Evolutionary conservation across 2,888 invertebrate species (phyloP).

Genomic region (Onchidella celtica): DNA sequence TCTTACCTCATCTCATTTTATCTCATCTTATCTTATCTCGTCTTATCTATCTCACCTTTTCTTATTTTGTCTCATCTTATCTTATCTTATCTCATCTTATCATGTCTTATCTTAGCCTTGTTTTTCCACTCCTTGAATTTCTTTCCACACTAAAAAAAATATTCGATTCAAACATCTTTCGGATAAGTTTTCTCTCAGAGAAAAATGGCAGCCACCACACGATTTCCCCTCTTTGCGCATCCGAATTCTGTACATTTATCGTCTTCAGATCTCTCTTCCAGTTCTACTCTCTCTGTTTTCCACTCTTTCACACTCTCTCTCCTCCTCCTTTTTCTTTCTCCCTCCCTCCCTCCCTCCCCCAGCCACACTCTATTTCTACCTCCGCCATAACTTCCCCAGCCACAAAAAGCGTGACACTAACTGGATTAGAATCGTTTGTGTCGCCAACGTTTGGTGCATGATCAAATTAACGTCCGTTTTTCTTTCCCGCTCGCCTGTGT

Average conservation of each 20-base stretch:
- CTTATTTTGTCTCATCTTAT: background rate
- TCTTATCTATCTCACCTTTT: background rate
- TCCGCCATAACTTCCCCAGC: background rate
- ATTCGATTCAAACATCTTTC: too few species aligned
- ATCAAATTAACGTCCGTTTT: slow-evolving; percentile 52
- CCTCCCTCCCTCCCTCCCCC: background rate
- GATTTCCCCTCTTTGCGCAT: too few species aligned
- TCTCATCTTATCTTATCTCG: background rate
- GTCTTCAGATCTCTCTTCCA: background rate
- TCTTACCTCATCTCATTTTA: background rate
- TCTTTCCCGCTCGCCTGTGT: slow-evolving; percentile 47
- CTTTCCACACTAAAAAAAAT: background rate
- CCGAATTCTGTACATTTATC: too few species aligned
- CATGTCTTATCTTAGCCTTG: background rate
- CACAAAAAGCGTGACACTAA: slow-evolving; percentile 30
- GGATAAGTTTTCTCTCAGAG: too few species aligned
- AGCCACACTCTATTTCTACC: background rate
- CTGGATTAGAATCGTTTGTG: slow-evolving; percentile 43
- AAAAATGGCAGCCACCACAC: too few species aligned
- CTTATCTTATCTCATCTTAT: too few species aligned
- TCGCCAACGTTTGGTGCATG: slow-evolving; percentile 29
- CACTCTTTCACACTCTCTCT: too few species aligned
- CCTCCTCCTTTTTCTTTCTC: background rate
- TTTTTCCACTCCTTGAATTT: background rate
- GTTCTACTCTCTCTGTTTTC: background rate